These are phyloP conservation scores for Bradysia coprophila DNA, from an alignment of 1,140 invertebrate species.

Conservation along the genomic window DNA sequence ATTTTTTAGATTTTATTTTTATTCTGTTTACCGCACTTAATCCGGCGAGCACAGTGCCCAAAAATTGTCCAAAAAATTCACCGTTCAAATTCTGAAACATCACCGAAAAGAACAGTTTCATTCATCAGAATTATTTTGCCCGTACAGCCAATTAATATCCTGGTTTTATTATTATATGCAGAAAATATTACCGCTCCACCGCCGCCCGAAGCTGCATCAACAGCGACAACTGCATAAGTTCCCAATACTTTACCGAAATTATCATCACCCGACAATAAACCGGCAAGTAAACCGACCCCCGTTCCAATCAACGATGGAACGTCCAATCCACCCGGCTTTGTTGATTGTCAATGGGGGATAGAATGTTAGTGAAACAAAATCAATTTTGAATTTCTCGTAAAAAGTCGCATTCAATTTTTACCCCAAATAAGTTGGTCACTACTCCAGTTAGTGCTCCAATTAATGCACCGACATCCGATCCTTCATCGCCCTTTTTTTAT, in stretches of 20 bases:
- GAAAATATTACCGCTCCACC: constrained; percentile 7
- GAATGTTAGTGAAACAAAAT: background rate
- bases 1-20: no score
- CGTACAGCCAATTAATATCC: no score
- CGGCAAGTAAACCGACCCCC: constrained; percentile 6
- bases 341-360: constrained; percentile 3
- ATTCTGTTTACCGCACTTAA: constrained; percentile 12
- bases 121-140: no score
- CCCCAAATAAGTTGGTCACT: constrained; percentile 18
- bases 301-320: constrained; percentile 8
- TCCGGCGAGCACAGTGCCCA: constrained; percentile 5
- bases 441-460: constrained; percentile 12
- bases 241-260: constrained; percentile 22
- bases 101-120: no score
- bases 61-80: constrained; percentile 9
- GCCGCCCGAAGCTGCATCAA: constrained; percentile 14
- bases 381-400: background rate
- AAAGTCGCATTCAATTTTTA: constrained; percentile 12
- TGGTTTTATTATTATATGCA: background rate
- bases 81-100: constrained; percentile 11
- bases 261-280: constrained; percentile 14
- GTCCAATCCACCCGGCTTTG: constrained; percentile 11
- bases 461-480: constrained; percentile 5
- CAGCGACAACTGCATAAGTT: constrained; percentile 12
- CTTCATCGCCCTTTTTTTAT: constrained; percentile 1